Evolutionary conservation across 64 coral and sea anemone genomes (phyloP).

Genomic region (Cladopsammia gracilis): DNA sequence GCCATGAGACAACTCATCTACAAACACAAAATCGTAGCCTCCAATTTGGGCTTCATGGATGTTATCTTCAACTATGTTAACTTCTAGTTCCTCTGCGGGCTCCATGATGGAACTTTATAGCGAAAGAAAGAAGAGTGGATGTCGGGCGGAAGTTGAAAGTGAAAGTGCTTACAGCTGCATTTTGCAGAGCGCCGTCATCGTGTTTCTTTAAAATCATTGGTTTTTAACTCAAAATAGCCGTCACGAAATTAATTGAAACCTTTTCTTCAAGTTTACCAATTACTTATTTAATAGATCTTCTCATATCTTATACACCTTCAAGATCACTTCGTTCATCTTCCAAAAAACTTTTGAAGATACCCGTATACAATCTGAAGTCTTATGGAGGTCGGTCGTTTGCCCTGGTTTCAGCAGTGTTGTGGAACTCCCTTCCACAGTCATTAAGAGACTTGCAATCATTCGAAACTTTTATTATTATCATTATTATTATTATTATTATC

Average conservation of each 20-base stretch:
- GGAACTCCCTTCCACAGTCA: not conserved
- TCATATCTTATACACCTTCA: not conserved
- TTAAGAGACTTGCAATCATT: no score
- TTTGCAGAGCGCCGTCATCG: not conserved
- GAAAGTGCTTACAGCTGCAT: not conserved
- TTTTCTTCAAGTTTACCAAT: no score
- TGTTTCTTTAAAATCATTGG: not conserved
- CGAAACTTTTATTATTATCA: no score
- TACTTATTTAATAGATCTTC: not conserved
- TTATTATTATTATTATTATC: no score
- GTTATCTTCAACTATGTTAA: not conserved
- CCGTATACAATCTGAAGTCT: not conserved
- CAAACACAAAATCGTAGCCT: not conserved
- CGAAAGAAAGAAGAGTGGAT: not conserved
- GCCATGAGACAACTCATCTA: not conserved
- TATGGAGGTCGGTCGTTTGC: not conserved
- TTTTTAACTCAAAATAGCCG: not conserved
- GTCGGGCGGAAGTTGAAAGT: not conserved
- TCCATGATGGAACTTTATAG: no score
- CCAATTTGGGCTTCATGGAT: not conserved
- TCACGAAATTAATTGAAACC: no score
- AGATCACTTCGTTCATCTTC: not conserved
- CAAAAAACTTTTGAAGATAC: constrained; percentile 4
- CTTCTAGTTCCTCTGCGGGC: no score
- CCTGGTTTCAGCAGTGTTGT: not conserved